Percentiles rank a stretch among this genome's conserved stretches.
Conservation (phyloP, 2,888 invertebrate species). For the Acanthoscelides obtectus region DNA sequence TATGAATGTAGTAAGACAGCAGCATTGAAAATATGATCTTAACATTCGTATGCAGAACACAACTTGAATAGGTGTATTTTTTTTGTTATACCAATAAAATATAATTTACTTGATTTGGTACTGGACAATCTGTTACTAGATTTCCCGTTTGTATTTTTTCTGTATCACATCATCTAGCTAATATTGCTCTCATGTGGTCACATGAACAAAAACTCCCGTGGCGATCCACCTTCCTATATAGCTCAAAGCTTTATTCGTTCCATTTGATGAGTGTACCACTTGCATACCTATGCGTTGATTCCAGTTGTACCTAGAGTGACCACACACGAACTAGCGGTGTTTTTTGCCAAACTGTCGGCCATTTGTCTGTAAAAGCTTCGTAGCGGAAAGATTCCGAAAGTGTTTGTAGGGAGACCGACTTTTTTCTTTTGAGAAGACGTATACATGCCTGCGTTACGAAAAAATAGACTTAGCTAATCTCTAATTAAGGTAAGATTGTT, state of each 20-base stretch:
- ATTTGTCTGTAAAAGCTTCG: not conserved
- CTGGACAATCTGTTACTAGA: no score
- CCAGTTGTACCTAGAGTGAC: not conserved
- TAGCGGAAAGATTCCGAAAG: not conserved
- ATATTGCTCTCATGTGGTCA: not conserved
- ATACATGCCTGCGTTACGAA: not conserved
- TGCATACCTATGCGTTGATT: not conserved
- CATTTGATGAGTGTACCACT: not conserved
- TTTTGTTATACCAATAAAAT: no score
- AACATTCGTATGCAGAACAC: no score
- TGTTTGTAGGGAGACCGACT: not conserved
- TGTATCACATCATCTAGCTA: no score
- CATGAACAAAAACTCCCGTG: not conserved
- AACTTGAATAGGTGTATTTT: no score
- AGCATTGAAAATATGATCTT: no score
- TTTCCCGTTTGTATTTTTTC: no score
- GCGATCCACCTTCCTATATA: not conserved
- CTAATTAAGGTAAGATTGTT: not conserved
- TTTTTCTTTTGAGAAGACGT: not conserved
- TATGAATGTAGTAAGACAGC: no score
- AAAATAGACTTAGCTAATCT: not conserved
- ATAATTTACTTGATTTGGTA: no score
- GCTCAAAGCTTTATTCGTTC: not conserved
- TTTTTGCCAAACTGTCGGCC: not conserved
- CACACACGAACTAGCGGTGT: not conserved